Evolutionary conservation across 1,140 invertebrate genomes (phyloP).

Genomic region (Aphelenchoides avenae): DNA sequence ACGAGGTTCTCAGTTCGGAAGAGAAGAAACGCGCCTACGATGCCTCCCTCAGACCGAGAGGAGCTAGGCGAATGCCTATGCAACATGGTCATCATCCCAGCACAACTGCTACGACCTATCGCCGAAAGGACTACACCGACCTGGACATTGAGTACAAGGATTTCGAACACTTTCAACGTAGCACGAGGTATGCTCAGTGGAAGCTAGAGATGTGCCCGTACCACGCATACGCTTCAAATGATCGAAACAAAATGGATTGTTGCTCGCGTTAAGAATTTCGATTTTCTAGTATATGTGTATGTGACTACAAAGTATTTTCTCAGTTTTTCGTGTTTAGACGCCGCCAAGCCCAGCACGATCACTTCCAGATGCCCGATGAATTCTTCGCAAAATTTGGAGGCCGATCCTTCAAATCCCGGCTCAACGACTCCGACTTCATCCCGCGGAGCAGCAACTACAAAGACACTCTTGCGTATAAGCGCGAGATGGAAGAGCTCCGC

Average conservation of each 20-base stretch:
- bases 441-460: slow-evolving; percentile 17
- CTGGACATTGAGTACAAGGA: slow-evolving; percentile 41
- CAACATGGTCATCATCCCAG: background rate
- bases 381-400: slow-evolving; percentile 14
- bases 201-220: no score
- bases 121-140: slow-evolving; percentile 28
- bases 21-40: slow-evolving; percentile 60
- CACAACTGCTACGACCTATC: background rate
- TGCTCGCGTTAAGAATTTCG: background rate
- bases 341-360: background rate
- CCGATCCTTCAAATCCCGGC: slow-evolving; percentile 1
- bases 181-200: slow-evolving; percentile 5
- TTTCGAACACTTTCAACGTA: slow-evolving; percentile 41
- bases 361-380: slow-evolving; percentile 13
- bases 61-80: background rate
- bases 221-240: no score
- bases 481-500: slow-evolving; percentile 23
- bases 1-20: slow-evolving; percentile 60
- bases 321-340: background rate
- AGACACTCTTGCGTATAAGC: slow-evolving; percentile 18
- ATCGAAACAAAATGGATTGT: no score
- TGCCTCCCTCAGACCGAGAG: background rate
- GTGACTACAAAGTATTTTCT: background rate
- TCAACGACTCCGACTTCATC: slow-evolving; percentile 2
- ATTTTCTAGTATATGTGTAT: background rate